These are phyloP conservation scores for Etia nguti DNA, from an alignment of 2,113 vertebrate species.

Conservation along the genomic window DNA sequence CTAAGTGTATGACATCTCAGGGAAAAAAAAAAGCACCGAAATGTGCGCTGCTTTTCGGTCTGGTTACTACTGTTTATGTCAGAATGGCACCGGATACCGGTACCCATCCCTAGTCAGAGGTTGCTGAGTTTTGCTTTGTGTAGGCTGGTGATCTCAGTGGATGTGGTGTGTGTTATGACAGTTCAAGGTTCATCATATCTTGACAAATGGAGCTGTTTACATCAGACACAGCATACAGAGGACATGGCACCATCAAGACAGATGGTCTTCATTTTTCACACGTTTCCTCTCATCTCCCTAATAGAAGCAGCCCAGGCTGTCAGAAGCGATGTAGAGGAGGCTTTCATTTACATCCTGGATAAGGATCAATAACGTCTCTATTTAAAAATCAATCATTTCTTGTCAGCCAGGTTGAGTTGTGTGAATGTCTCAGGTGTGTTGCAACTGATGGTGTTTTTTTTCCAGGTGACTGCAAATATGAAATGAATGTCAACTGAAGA, in stretches of 20 bases:
- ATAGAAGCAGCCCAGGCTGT: conserved; percentile 30
- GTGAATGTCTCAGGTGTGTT: conserved; percentile 4
- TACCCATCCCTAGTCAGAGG: too few relatives aligned
- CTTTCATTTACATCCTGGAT: conserved; percentile 57
- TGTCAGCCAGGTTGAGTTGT: conserved; percentile 9
- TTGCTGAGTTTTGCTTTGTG: conserved; percentile 6
- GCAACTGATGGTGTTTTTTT: background rate
- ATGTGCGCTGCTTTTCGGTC: too few relatives aligned
- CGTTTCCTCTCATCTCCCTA: conserved; percentile 58
- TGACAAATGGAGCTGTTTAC: conserved; percentile 71
- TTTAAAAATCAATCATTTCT: conserved; percentile 57
- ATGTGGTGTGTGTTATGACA: conserved; percentile 23
- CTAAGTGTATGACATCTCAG: too few relatives aligned
- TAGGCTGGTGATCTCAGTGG: background rate
- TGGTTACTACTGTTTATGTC: too few relatives aligned
- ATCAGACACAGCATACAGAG: conserved; percentile 31
- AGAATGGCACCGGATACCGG: too few relatives aligned
- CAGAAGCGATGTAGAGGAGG: conserved; percentile 28
- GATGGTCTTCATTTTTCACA: conserved; percentile 60
- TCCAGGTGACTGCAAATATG: background rate
- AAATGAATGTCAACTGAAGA: background rate
- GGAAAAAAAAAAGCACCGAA: too few relatives aligned
- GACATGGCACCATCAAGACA: conserved; percentile 53
- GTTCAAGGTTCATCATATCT: conserved; percentile 56
- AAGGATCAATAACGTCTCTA: conserved; percentile 55